Conservation (phyloP, 2,113 vertebrate genomes). For the Polyodon spathula region DNA sequence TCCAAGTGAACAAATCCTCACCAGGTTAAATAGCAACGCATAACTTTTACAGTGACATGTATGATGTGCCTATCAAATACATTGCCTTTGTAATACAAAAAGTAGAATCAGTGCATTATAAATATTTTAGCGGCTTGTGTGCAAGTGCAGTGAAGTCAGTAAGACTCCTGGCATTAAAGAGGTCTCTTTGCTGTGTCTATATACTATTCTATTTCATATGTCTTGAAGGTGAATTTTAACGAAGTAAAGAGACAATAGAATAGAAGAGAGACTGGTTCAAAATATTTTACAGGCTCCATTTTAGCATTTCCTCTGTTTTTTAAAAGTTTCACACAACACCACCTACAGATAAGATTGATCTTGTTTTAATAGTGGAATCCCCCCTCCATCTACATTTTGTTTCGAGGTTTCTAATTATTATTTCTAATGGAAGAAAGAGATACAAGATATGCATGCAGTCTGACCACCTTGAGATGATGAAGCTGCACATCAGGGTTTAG, state of each 20-base stretch:
- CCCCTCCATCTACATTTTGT: no score
- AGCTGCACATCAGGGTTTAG: no score
- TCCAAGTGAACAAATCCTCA: slow-evolving; percentile 1
- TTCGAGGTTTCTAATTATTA: no score
- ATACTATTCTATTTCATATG: slow-evolving; percentile 5
- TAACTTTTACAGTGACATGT: neutral
- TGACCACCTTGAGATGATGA: no score
- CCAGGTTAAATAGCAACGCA: neutral
- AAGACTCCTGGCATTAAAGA: slow-evolving; percentile 7
- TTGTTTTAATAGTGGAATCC: no score
- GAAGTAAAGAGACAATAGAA: neutral
- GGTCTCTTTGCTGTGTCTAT: neutral
- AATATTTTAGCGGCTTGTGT: slow-evolving; percentile 18
- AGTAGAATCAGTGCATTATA: neutral
- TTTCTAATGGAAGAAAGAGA: no score
- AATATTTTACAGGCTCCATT: slow-evolving; percentile 16
- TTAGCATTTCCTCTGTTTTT: slow-evolving; percentile 20
- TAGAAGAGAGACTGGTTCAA: slow-evolving; percentile 5
- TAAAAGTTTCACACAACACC: no score
- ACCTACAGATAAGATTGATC: no score
- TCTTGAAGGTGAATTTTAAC: slow-evolving; percentile 13
- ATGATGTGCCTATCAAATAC: neutral
- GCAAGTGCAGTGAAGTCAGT: slow-evolving; percentile 7
- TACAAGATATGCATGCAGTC: no score
- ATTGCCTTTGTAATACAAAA: neutral